Conservation (phyloP, 2,888 invertebrate genomes). For the Himalopsyche anomala region DNA sequence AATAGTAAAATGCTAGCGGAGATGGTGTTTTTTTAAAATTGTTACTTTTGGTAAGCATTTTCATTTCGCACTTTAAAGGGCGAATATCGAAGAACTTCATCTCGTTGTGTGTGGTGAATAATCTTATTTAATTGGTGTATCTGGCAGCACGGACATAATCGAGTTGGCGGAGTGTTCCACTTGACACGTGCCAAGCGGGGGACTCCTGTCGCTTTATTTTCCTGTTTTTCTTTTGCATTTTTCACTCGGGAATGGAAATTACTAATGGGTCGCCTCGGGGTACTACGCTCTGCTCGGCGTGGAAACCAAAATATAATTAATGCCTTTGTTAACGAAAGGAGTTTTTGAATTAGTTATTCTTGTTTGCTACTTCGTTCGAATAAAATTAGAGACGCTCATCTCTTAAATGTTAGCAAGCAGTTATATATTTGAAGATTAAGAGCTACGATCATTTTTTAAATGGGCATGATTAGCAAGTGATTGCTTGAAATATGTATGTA, state of each 20-base stretch:
- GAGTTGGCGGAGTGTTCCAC: constrained; percentile 27
- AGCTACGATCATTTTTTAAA: too few relatives aligned
- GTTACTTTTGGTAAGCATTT: too few relatives aligned
- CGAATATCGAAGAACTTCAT: too few relatives aligned
- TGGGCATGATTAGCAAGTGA: too few relatives aligned
- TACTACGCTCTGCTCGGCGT: not conserved
- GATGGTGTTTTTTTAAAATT: too few relatives aligned
- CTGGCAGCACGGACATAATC: not conserved
- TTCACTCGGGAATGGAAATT: constrained; percentile 21
- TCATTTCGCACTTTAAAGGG: too few relatives aligned
- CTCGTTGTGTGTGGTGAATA: constrained; percentile 2
- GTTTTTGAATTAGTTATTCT: constrained; percentile 5
- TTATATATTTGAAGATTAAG: too few relatives aligned
- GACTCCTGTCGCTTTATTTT: constrained; percentile 12
- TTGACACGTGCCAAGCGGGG: constrained; percentile 20
- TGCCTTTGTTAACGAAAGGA: constrained; percentile 28
- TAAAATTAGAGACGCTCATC: not conserved
- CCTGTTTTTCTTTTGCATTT: constrained; percentile 20
- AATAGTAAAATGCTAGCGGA: too few relatives aligned
- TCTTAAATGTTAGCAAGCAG: too few relatives aligned
- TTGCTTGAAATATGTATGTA: too few relatives aligned
- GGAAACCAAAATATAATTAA: constrained; percentile 19
- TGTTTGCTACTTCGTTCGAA: not conserved
- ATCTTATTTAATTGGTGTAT: constrained; percentile 13
- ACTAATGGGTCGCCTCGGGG: constrained; percentile 12